Evolutionary conservation across 2,888 invertebrate genomes (phyloP).

Genomic region (Schizotus pectinicornis): DNA sequence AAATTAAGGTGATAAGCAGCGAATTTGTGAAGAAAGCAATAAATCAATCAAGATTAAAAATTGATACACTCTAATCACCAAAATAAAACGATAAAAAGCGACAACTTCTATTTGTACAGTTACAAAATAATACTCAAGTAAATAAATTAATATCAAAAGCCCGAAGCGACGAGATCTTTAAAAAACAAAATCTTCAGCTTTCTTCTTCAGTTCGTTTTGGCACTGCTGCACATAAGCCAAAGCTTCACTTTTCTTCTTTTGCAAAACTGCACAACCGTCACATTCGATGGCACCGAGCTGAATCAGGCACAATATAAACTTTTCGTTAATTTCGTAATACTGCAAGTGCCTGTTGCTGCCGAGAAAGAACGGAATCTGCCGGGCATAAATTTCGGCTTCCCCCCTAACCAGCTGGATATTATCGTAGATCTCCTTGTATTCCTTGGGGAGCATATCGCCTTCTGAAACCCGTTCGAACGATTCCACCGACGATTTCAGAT

Average conservation of each 20-base stretch:
- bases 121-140: too few relatives aligned
- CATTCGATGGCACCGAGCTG: conserved; percentile 8
- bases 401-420: conserved; percentile 3
- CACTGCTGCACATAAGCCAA: conserved; percentile 8
- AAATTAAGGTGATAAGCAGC: too few relatives aligned
- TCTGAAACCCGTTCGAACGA: too few relatives aligned
- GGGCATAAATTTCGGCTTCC: conserved; percentile 7
- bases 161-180: too few relatives aligned
- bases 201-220: conserved; percentile 8
- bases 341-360: conserved; percentile 5
- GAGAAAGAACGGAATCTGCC: conserved; percentile 10
- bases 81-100: too few relatives aligned
- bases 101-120: too few relatives aligned
- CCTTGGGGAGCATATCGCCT: background rate
- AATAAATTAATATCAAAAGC: too few relatives aligned
- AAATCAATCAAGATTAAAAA: too few relatives aligned
- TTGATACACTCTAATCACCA: too few relatives aligned
- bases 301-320: conserved; percentile 10
- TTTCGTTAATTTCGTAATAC: conserved; percentile 17
- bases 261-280: conserved; percentile 5
- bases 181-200: conserved; percentile 3
- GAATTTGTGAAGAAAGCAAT: too few relatives aligned
- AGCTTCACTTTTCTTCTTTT: conserved; percentile 7
- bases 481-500: too few relatives aligned
- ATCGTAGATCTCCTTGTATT: conserved; percentile 3